Evolutionary conservation across 2,888 invertebrate species (phyloP).

Genomic region (Timema cristinae): DNA sequence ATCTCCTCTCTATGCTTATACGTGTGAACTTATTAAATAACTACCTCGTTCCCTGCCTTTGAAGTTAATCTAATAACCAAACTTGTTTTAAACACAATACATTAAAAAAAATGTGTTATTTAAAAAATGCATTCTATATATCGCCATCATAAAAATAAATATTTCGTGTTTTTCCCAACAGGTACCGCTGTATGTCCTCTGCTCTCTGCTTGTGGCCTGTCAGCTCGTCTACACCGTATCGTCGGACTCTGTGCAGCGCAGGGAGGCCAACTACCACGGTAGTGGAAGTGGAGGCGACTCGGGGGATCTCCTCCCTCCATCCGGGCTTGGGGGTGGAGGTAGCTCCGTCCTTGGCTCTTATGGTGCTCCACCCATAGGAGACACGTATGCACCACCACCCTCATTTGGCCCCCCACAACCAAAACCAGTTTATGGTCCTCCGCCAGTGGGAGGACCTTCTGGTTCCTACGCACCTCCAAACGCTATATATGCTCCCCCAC

Average conservation of each 20-base stretch:
- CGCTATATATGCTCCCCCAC: conserved; percentile 41
- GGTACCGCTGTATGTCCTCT: neutral
- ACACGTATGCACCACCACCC: conserved; percentile 53
- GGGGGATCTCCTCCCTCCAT: conserved; percentile 16
- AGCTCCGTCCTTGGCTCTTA: neutral
- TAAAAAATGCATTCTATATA: too few relatives aligned
- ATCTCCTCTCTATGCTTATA: too few relatives aligned
- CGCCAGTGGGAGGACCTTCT: conserved; percentile 18
- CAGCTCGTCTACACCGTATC: neutral
- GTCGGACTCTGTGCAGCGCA: conserved; percentile 10
- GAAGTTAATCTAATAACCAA: too few relatives aligned
- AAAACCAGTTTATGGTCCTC: conserved; percentile 28
- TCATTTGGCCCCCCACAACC: conserved; percentile 23
- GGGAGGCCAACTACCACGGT: conserved; percentile 19
- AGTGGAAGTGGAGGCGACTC: conserved; percentile 18
- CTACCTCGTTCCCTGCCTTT: too few relatives aligned
- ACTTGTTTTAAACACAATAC: too few relatives aligned
- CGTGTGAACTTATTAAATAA: too few relatives aligned
- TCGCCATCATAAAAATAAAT: too few relatives aligned
- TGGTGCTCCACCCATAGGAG: neutral
- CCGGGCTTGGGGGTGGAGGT: neutral
- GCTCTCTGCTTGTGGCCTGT: neutral
- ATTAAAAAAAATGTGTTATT: too few relatives aligned
- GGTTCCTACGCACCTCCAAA: conserved; percentile 18
- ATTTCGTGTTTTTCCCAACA: too few relatives aligned